These are phyloP conservation scores for Etheostoma nigrum DNA, from an alignment of 2,797 vertebrate genomes.

Conservation along the genomic window DNA sequence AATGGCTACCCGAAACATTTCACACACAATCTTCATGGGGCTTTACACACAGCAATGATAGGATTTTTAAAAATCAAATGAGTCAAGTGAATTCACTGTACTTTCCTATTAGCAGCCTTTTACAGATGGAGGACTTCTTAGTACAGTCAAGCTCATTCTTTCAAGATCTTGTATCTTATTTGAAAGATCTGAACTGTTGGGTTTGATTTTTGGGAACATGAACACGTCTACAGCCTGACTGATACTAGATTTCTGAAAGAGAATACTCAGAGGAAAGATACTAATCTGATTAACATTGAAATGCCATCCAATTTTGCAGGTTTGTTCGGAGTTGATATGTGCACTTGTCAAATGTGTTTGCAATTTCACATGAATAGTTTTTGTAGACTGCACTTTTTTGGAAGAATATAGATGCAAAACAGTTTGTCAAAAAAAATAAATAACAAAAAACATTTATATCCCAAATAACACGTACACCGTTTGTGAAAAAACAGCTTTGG, in stretches of 20 bases:
- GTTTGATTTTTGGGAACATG: no score
- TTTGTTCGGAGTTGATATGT: background rate
- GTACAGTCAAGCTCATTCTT: background rate
- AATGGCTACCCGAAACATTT: conserved; percentile 1
- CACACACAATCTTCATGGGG: background rate
- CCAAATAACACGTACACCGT: background rate
- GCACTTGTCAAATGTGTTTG: background rate
- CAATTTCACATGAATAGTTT: background rate
- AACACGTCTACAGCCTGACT: background rate
- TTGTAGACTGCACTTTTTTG: no score
- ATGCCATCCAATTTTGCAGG: background rate
- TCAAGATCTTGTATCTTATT: background rate
- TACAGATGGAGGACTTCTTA: background rate
- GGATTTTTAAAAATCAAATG: background rate
- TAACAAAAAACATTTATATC: background rate
- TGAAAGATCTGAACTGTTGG: background rate
- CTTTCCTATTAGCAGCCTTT: background rate
- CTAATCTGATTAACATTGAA: background rate
- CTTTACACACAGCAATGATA: background rate
- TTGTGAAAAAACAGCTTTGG: background rate
- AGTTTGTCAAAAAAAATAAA: background rate
- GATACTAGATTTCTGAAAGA: background rate
- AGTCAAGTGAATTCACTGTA: background rate
- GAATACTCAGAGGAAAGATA: background rate
- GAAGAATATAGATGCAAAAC: no score